Percentiles rank a stretch among this genome's conserved stretches.
Conservation (phyloP, 2,797 vertebrate species). For the Kryptopterus vitreolus region DNA sequence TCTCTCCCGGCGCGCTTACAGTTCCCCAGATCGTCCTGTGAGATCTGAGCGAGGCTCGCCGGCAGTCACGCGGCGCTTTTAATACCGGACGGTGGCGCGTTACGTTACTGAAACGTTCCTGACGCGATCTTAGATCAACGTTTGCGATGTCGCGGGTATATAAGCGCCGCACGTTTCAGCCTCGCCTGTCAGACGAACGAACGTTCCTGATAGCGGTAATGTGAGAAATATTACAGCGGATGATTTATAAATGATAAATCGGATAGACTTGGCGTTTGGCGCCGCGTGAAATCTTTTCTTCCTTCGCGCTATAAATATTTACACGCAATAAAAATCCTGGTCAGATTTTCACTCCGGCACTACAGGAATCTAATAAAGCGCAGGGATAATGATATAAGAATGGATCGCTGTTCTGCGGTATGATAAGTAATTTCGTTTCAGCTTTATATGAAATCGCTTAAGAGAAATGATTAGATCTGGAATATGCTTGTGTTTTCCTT, state of each 20-base stretch:
- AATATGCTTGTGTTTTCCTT: neutral
- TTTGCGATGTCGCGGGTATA: neutral
- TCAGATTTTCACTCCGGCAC: neutral
- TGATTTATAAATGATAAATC: neutral
- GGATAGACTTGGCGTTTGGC: neutral
- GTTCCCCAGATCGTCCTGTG: slow-evolving; percentile 5
- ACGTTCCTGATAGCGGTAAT: neutral
- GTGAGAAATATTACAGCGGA: neutral
- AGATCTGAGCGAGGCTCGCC: neutral
- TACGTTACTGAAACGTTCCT: neutral
- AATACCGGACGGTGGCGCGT: neutral
- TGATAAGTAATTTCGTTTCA: neutral
- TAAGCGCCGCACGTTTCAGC: neutral
- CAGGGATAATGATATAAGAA: neutral
- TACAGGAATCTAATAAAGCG: neutral
- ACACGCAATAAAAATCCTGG: neutral
- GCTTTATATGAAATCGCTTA: neutral
- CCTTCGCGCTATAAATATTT: neutral
- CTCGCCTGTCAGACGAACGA: neutral
- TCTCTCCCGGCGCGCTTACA: neutral
- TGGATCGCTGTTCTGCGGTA: neutral
- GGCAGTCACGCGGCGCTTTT: neutral
- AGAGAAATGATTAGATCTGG: neutral
- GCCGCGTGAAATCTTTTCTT: neutral
- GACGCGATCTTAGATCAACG: neutral